Evolutionary conservation across 2,888 invertebrate species (phyloP).

Genomic region (Spilosoma lubricipeda): DNA sequence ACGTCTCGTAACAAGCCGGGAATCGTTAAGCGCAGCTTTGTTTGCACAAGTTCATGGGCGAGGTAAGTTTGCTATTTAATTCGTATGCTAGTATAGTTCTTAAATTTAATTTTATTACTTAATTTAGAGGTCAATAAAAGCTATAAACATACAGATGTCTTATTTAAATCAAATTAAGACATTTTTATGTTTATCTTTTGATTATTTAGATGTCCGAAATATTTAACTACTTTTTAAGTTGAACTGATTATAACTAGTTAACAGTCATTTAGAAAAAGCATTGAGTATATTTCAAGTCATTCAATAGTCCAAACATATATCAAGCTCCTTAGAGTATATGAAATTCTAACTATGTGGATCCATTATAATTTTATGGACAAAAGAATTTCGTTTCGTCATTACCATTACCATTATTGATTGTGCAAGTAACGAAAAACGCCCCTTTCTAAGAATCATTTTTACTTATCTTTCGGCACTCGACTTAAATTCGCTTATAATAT

Average conservation of each 20-base stretch:
- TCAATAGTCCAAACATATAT: neutral
- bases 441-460: too few species aligned
- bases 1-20: conserved; percentile 50
- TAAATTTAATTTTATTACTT: neutral
- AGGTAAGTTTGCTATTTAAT: conserved; percentile 25
- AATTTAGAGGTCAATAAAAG: neutral
- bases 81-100: conserved; percentile 3
- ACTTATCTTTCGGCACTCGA: too few species aligned
- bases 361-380: too few species aligned
- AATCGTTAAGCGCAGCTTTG: conserved; percentile 52
- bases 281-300: neutral
- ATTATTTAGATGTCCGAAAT: too few species aligned
- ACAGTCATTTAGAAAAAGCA: neutral
- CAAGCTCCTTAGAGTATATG: too few species aligned
- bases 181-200: too few species aligned
- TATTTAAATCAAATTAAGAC: neutral
- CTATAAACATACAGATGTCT: neutral
- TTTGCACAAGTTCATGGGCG: conserved; percentile 38
- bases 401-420: too few species aligned
- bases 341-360: too few species aligned
- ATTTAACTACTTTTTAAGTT: neutral
- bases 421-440: too few species aligned
- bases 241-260: neutral
- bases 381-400: too few species aligned
- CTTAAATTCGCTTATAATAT: too few species aligned